Percentiles rank a stretch among this genome's conserved stretches.
Evolutionary conservation across 2,113 vertebrate species (phyloP).

Genomic region (Hippocampus mohnikei): DNA sequence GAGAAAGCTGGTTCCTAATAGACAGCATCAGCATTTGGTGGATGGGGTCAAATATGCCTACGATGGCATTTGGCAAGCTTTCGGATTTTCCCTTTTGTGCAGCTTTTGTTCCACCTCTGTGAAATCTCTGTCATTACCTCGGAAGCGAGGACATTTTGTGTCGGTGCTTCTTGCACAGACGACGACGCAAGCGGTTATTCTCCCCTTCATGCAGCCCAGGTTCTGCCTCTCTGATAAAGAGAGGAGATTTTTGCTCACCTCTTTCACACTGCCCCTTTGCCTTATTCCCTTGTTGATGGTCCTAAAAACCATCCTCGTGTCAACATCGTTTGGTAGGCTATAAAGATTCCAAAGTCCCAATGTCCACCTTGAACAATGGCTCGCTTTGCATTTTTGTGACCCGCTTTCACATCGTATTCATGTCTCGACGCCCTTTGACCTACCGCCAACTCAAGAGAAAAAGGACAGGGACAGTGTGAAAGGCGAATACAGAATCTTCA

Average conservation of each 20-base stretch:
- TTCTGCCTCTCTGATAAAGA: too few species aligned
- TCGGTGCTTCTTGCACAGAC: too few species aligned
- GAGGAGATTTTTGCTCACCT: too few species aligned
- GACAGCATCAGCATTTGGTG: background rate
- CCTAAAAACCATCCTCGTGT: background rate
- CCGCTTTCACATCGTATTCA: background rate
- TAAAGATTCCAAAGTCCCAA: background rate
- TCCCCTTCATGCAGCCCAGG: too few species aligned
- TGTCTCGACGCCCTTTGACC: background rate
- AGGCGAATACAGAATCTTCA: background rate
- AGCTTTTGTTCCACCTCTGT: too few species aligned
- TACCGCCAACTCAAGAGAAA: background rate
- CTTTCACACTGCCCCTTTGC: background rate
- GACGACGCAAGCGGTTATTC: too few species aligned
- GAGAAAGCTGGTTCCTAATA: background rate
- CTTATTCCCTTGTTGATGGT: background rate
- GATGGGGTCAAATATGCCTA: background rate
- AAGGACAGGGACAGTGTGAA: background rate
- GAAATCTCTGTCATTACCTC: too few species aligned
- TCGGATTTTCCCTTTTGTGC: too few species aligned
- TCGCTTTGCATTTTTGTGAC: background rate
- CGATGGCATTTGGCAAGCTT: background rate
- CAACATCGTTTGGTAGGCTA: background rate
- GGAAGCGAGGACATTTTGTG: too few species aligned
- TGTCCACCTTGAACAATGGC: background rate